Evolutionary conservation across 2,113 vertebrate genomes (phyloP).

Genomic region (Dissostichus mawsoni): DNA sequence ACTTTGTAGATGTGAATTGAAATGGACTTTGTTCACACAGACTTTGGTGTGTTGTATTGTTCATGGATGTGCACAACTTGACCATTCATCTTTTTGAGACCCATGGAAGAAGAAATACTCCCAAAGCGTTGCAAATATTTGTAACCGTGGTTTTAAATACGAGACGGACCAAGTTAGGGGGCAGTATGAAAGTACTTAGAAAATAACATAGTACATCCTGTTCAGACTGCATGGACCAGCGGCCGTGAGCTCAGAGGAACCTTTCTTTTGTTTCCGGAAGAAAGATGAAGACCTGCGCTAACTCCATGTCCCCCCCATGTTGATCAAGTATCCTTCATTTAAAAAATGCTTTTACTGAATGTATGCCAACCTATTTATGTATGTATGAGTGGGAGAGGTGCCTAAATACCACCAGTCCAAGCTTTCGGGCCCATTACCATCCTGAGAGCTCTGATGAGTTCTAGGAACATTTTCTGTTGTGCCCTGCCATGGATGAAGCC

Average conservation of each 20-base stretch:
- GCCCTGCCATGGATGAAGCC: constrained; percentile 2
- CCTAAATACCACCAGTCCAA: constrained; percentile 19
- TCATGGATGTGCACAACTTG: constrained; percentile 33
- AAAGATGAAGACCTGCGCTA: constrained; percentile 7
- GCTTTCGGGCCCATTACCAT: neutral
- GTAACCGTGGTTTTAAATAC: constrained; percentile 62
- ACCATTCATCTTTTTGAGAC: constrained; percentile 3
- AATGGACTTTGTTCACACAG: constrained; percentile 23
- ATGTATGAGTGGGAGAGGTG: constrained; percentile 30
- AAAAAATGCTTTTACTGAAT: constrained; percentile 58
- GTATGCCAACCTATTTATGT: constrained; percentile 69
- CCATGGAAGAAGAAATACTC: constrained; percentile 29
- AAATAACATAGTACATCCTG: constrained; percentile 26
- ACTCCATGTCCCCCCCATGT: neutral
- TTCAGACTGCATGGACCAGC: constrained; percentile 39
- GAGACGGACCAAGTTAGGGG: constrained; percentile 57
- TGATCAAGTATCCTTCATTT: constrained; percentile 1
- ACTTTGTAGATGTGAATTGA: constrained; percentile 41
- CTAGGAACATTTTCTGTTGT: neutral
- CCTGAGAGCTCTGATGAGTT: neutral
- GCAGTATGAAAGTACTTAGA: constrained; percentile 32
- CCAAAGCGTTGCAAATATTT: constrained; percentile 31
- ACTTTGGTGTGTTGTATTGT: constrained; percentile 26
- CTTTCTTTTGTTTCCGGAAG: constrained; percentile 4
- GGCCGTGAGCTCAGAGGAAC: constrained; percentile 40